Percentiles rank a stretch among this genome's conserved stretches.
Evolutionary conservation across 2,797 vertebrate species (phyloP).

Genomic region (Mycteria americana): DNA sequence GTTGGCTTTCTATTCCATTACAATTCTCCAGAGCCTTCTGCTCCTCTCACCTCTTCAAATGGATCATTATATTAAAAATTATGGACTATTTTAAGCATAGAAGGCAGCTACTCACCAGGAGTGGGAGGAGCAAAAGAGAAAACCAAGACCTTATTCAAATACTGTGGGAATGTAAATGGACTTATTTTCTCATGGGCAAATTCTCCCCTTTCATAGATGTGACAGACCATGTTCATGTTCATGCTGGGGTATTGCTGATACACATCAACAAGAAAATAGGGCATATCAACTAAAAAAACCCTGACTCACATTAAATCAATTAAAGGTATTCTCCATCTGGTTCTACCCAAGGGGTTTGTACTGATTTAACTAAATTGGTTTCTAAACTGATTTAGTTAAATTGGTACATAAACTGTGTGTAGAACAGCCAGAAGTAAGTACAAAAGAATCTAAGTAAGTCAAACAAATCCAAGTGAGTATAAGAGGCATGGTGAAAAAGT

Average conservation of each 20-base stretch:
- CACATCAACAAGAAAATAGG: not conserved
- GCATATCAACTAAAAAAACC: not conserved
- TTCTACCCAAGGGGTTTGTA: conserved; percentile 36
- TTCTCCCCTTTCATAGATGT: not conserved
- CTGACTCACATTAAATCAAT: conserved; percentile 1
- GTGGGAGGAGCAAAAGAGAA: not conserved
- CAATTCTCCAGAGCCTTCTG: not conserved
- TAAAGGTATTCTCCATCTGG: conserved; percentile 46
- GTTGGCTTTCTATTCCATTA: not conserved
- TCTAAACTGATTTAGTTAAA: conserved; percentile 52
- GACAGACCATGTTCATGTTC: not conserved
- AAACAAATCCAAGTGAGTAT: not conserved
- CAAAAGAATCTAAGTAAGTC: not conserved
- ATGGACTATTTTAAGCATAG: not conserved
- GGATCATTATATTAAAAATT: not conserved
- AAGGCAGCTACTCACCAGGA: not conserved
- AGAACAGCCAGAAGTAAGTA: conserved; percentile 12
- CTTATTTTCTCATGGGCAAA: not conserved
- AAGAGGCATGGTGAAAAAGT: not conserved
- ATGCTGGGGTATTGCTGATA: not conserved
- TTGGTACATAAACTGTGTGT: not conserved
- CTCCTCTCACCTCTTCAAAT: not conserved
- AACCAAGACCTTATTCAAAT: not conserved
- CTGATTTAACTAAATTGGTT: conserved; percentile 50
- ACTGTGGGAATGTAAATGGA: not conserved